Evolutionary conservation across 2,113 vertebrate species (phyloP).

Genomic region (Porphyrio hochstetteri): DNA sequence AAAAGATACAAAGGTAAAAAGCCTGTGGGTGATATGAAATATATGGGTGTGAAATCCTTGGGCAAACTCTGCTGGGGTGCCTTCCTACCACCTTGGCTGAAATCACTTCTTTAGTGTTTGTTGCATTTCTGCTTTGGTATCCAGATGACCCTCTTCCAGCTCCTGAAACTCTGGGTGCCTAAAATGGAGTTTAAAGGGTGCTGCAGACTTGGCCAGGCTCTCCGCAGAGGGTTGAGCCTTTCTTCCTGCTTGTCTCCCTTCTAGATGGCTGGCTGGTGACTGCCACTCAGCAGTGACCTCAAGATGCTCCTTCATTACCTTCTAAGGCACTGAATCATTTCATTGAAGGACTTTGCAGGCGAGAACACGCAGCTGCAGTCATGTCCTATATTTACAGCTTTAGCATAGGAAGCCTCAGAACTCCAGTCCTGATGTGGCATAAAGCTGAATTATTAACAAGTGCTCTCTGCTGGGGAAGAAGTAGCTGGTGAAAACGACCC

Average conservation of each 20-base stretch:
- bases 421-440: conserved; percentile 26
- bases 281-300: conserved; percentile 23
- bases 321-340: conserved; percentile 10
- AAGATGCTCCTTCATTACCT: conserved; percentile 19
- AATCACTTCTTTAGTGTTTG: background rate
- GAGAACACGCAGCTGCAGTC: background rate
- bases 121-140: background rate
- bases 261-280: background rate
- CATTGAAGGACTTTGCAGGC: conserved; percentile 40
- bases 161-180: background rate
- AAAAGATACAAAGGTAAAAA: background rate
- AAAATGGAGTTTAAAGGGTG: background rate
- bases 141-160: background rate
- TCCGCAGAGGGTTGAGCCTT: background rate
- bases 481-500: background rate
- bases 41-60: background rate
- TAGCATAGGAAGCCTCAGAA: conserved; percentile 4
- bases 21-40: background rate
- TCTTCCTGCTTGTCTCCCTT: background rate
- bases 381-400: conserved; percentile 42
- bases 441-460: conserved; percentile 63
- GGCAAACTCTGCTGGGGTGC: background rate
- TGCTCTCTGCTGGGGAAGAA: conserved; percentile 5
- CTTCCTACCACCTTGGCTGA: background rate
- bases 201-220: background rate